Percentiles rank a stretch among this genome's conserved stretches.
Evolutionary conservation across 1,140 invertebrate species (phyloP).

Genomic region (Procambarus virginalis): DNA sequence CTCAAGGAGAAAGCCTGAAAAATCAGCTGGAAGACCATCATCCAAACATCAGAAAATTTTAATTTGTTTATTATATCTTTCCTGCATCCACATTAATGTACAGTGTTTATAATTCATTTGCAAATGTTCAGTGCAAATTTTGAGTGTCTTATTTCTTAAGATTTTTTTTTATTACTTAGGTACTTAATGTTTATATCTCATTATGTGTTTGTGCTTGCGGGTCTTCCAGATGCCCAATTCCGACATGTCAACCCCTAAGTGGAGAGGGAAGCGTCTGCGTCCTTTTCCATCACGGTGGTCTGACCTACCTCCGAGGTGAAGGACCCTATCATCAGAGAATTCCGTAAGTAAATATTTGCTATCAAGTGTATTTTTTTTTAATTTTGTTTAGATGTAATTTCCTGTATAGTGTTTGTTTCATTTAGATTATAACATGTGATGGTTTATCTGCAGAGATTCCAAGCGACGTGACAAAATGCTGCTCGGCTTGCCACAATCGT

Average conservation of each 20-base stretch:
- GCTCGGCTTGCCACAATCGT: conserved; percentile 94
- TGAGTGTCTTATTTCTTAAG: too few relatives aligned
- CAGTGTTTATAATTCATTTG: too few relatives aligned
- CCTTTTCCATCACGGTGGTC: conserved; percentile 89
- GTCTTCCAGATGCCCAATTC: conserved; percentile 84
- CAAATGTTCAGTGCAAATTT: too few relatives aligned
- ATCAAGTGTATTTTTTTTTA: too few relatives aligned
- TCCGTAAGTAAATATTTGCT: conserved; percentile 81
- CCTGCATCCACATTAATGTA: too few relatives aligned
- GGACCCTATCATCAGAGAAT: conserved; percentile 88
- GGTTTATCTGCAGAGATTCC: conserved; percentile 82
- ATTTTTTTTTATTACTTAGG: neutral
- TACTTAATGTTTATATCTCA: neutral
- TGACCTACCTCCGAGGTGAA: conserved; percentile 85
- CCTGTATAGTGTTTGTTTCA: too few relatives aligned
- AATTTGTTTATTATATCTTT: too few relatives aligned
- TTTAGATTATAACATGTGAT: too few relatives aligned
- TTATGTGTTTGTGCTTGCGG: neutral
- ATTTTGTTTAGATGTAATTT: too few relatives aligned
- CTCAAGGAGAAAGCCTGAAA: too few relatives aligned
- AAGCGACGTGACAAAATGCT: conserved; percentile 90
- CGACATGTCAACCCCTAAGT: conserved; percentile 84
- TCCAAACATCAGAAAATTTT: too few relatives aligned
- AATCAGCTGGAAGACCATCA: too few relatives aligned
- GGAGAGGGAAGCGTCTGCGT: conserved; percentile 87